Percentiles rank a stretch among this genome's conserved stretches.
phyloP scores from a whole-genome alignment of 2,113 vertebrate genomes.

The Pterocles burchelli region DNA sequence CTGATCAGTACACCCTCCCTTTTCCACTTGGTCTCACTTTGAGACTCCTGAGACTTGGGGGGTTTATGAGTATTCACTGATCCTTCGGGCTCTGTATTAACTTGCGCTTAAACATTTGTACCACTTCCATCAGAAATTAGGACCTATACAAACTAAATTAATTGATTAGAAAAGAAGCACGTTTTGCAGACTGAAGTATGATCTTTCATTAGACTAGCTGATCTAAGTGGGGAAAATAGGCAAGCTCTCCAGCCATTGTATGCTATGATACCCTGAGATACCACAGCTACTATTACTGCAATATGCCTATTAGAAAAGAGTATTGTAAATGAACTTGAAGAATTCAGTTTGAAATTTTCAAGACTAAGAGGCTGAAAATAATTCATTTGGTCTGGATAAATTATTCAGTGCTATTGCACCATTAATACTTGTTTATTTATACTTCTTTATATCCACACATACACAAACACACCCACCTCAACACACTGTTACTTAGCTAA shows the following conservation, averaged over 20 bases:
- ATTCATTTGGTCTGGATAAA: conserved; percentile 62
- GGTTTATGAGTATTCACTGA: neutral
- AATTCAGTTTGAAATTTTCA: conserved; percentile 36
- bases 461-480: neutral
- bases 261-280: neutral
- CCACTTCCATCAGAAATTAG: neutral
- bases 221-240: neutral
- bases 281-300: neutral
- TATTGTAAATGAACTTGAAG: neutral
- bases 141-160: neutral
- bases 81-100: neutral
- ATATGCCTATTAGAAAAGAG: neutral
- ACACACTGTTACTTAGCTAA: conserved; percentile 27
- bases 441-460: conserved; percentile 25
- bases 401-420: conserved; percentile 63
- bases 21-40: neutral
- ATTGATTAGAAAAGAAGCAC: neutral
- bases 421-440: conserved; percentile 65
- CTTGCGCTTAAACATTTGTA: neutral
- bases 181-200: neutral
- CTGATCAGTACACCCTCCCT: neutral
- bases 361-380: conserved; percentile 54
- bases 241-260: neutral
- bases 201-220: neutral
- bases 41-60: neutral